Conservation (phyloP, 2,113 vertebrate genomes). For the Meriones unguiculatus region DNA sequence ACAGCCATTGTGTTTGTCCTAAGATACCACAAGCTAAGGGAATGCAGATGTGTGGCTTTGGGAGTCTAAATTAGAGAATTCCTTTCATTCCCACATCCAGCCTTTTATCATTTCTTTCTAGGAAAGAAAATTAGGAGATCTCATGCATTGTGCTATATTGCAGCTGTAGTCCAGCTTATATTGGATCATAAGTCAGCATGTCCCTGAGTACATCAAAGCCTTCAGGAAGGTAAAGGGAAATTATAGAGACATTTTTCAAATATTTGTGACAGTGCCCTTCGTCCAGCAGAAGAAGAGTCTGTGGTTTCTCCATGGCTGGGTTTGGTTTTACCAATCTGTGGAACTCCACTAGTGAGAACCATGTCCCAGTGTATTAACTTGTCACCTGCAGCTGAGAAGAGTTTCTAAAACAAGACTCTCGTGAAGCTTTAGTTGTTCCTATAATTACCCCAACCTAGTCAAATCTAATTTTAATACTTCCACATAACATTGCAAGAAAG, state of each 20-base stretch:
- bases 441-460: conserved; percentile 47
- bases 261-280: background rate
- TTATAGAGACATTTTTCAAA: background rate
- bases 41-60: background rate
- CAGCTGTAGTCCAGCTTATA: background rate
- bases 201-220: background rate
- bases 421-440: conserved; percentile 26
- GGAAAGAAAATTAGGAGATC: background rate
- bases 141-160: background rate
- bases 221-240: background rate
- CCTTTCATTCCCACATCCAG: background rate
- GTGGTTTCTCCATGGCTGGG: background rate
- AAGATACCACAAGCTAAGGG: background rate
- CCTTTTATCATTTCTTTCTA: background rate
- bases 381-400: conserved; percentile 19
- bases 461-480: conserved; percentile 70
- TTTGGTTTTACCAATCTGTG: background rate
- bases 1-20: background rate
- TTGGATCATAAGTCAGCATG: background rate
- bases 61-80: background rate
- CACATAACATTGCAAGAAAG: conserved; percentile 52
- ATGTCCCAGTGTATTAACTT: conserved; percentile 34
- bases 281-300: background rate
- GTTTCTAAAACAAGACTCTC: background rate
- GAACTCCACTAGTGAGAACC: background rate